Percentiles rank a stretch among this genome's conserved stretches.
Evolutionary conservation across 1,140 invertebrate species (phyloP).

Genomic region (Drosophila ananassae): DNA sequence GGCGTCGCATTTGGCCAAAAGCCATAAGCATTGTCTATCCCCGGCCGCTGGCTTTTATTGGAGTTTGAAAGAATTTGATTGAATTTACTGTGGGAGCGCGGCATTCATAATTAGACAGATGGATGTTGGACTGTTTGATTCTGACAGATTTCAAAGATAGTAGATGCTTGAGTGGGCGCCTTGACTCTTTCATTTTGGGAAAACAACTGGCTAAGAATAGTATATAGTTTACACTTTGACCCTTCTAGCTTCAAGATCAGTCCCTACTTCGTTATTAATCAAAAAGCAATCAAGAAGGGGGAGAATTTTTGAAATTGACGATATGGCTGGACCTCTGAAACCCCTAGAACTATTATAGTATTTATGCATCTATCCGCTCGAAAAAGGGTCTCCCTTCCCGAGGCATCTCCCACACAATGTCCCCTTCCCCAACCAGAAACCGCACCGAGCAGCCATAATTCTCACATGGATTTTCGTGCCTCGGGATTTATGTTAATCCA

Average conservation of each 20-base stretch:
- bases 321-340: too few relatives aligned
- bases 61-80: constrained; percentile 53
- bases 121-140: constrained; percentile 11
- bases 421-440: constrained; percentile 2
- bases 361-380: too few relatives aligned
- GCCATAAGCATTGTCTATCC: constrained; percentile 59
- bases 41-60: constrained; percentile 50
- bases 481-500: constrained; percentile 69
- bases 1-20: constrained; percentile 72
- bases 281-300: too few relatives aligned
- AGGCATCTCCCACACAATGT: constrained; percentile 45
- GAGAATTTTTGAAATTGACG: too few relatives aligned
- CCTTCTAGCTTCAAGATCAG: too few relatives aligned
- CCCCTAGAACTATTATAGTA: too few relatives aligned
- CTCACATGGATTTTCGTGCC: constrained; percentile 71
- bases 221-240: too few relatives aligned
- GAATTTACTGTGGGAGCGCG: constrained; percentile 59
- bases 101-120: constrained; percentile 36
- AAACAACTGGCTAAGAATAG: too few relatives aligned
- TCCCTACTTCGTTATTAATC: too few relatives aligned
- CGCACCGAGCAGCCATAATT: constrained; percentile 29
- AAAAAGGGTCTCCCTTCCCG: too few relatives aligned
- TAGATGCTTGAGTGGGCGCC: not conserved
- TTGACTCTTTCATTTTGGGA: too few relatives aligned
- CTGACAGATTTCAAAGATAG: constrained; percentile 41